Base-by-base conservation (phyloP, 2,797 vertebrate species). In the Rhinoraja longicauda region DNA sequence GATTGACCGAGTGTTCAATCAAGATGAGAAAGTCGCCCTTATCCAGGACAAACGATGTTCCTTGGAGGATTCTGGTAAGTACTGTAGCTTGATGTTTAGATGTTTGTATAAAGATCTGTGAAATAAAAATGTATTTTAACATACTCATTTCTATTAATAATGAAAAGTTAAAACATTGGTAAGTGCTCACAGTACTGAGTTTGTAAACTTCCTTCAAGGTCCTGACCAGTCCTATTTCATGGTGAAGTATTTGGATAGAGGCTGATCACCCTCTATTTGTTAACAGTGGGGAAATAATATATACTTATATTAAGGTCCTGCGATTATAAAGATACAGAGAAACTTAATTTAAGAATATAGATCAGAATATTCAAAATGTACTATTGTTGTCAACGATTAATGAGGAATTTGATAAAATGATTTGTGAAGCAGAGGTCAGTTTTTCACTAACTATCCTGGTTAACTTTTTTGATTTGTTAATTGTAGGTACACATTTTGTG, bases 1-100 rank as follows among this genome's bases (percentile, higher is more conserved):
- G 99, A 98, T 99, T 72, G 98, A 99, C 93, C 97, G 99, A 94
- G 99, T 99, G 94, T 99, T 99, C 95, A 99, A 99, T 96, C 98
- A 99, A 94, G 99, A 99, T 93, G 99, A 99, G 94, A 97, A 98
- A 93, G 97, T 96, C 84, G 97, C 97, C 94, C 96, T 99, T 94
- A 99, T 98, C 4, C 97, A 98, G 93, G 99, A 99, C 96, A 99
- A 98, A 95, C 97, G 99, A 72, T 97, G 96, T 96, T 96, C 98
- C 86, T 97, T 99, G 59, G 97, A 99, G 93, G 98, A 99, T 96
- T 98, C 98, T 95, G 99, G 99, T 99, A 95, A 96, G 95, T 93
- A 75, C 24, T 92, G 10, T 75, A 21, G 36, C 64, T 53, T 73
- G 90, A 91, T 72, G 12, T 53, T 7, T 67, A 13, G n/a, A 32